Evolutionary conservation across 2,113 vertebrate genomes (phyloP).

Genomic region (Monopterus albus): DNA sequence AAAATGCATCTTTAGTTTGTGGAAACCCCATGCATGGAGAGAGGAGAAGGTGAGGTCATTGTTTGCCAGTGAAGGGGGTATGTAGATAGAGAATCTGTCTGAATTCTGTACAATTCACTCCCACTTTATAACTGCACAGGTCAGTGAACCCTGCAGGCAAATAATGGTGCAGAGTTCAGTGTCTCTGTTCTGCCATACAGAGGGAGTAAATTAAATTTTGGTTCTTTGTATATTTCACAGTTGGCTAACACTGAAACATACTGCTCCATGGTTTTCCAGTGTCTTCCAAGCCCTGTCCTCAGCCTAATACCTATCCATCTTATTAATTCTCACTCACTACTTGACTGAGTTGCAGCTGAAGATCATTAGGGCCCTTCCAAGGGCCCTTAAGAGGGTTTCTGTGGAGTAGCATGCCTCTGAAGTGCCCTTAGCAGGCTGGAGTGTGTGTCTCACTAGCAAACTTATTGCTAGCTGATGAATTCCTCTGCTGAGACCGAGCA

Average conservation of each 20-base stretch:
- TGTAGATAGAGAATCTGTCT: constrained; percentile 41
- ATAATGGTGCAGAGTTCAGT: constrained; percentile 47
- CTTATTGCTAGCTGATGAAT: constrained; percentile 72
- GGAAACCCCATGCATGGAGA: constrained; percentile 66
- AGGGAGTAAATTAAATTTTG: constrained; percentile 48
- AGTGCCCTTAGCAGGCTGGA: constrained; percentile 74
- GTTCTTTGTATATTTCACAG: constrained; percentile 66
- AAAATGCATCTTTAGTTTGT: constrained; percentile 60
- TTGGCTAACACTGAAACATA: constrained; percentile 56
- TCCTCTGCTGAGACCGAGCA: constrained; percentile 62
- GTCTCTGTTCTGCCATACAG: constrained; percentile 39
- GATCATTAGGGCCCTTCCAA: constrained; percentile 75
- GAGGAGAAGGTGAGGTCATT: constrained; percentile 40
- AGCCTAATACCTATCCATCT: constrained; percentile 50
- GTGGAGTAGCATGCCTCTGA: constrained; percentile 69
- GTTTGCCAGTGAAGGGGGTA: constrained; percentile 30
- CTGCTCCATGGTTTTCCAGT: constrained; percentile 44
- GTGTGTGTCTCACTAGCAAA: constrained; percentile 73
- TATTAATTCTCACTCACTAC: constrained; percentile 66
- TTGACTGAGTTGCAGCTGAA: constrained; percentile 75
- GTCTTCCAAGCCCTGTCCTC: constrained; percentile 54
- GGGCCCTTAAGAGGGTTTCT: constrained; percentile 73
- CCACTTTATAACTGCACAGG: constrained; percentile 32
- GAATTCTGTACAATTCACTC: constrained; percentile 69
- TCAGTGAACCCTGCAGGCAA: constrained; percentile 32